These are phyloP conservation scores for Operophtera brumata DNA, from an alignment of 2,888 invertebrate genomes.

Conservation along the genomic window DNA sequence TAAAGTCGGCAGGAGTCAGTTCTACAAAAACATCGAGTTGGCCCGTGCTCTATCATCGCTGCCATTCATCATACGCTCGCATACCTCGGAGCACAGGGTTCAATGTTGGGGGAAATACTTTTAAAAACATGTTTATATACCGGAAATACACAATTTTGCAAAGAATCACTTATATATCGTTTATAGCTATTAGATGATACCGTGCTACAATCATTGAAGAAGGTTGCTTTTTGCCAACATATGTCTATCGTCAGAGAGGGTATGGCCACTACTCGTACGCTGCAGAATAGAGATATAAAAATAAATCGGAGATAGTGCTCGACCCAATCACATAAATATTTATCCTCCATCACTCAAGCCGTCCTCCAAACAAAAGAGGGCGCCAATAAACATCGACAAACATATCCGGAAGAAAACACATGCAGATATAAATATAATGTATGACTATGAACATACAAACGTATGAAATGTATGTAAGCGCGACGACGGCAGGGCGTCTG, in stretches of 20 bases:
- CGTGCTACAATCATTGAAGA: too few species aligned
- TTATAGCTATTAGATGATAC: too few species aligned
- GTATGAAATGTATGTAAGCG: conserved; percentile 29
- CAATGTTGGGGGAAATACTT: neutral
- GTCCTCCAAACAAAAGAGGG: neutral
- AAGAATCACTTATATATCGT: too few species aligned
- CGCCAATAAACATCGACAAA: neutral
- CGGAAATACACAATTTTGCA: too few species aligned
- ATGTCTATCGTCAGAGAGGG: too few species aligned
- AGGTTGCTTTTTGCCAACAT: too few species aligned
- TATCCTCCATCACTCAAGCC: conserved; percentile 1
- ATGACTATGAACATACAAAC: conserved; percentile 3
- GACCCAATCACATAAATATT: neutral
- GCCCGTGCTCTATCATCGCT: neutral
- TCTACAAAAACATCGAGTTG: neutral
- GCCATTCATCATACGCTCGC: conserved; percentile 9
- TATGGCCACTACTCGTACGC: too few species aligned
- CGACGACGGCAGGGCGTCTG: conserved; percentile 47
- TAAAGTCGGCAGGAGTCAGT: neutral
- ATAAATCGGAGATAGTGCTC: neutral
- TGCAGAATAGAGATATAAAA: neutral
- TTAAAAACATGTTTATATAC: too few species aligned
- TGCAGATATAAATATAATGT: conserved; percentile 3
- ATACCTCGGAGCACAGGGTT: neutral
- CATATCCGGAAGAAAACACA: conserved; percentile 2